Evolutionary conservation across 2,113 vertebrate species (phyloP).

Genomic region (Anguilla japonica): DNA sequence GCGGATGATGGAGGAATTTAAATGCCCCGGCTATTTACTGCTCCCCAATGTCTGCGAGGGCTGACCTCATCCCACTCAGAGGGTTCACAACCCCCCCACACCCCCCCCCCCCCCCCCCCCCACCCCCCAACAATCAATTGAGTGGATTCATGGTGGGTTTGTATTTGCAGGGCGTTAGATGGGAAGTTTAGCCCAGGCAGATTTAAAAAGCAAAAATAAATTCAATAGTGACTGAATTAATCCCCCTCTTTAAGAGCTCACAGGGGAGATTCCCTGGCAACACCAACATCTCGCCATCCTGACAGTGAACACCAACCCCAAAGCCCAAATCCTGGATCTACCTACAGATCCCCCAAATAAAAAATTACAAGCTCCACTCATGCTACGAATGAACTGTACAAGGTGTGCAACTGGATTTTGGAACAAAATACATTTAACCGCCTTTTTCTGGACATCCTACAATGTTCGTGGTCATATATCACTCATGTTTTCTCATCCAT

Average conservation of each 20-base stretch:
- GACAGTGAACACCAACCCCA: no score
- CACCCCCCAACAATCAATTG: constrained; percentile 23
- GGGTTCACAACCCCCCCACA: background rate
- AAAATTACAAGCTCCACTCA: background rate
- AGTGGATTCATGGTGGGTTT: no score
- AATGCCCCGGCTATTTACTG: constrained; percentile 55
- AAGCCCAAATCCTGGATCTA: no score
- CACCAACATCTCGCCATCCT: no score
- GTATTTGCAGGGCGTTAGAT: no score
- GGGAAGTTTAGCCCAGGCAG: no score
- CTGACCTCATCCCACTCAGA: constrained; percentile 53
- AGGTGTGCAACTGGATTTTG: background rate
- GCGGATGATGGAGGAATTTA: constrained; percentile 21
- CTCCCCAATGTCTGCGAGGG: constrained; percentile 38
- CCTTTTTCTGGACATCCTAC: background rate
- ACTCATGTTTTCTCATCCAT: background rate
- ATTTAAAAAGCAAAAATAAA: no score
- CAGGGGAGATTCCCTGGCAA: no score
- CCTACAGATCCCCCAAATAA: background rate
- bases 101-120: constrained; percentile 31
- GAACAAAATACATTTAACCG: background rate
- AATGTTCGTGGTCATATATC: background rate
- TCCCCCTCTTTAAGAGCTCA: no score
- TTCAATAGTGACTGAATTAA: no score
- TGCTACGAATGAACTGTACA: background rate